phyloP scores from a whole-genome alignment of 2,797 vertebrate species.

The Megaceryle alcyon region DNA sequence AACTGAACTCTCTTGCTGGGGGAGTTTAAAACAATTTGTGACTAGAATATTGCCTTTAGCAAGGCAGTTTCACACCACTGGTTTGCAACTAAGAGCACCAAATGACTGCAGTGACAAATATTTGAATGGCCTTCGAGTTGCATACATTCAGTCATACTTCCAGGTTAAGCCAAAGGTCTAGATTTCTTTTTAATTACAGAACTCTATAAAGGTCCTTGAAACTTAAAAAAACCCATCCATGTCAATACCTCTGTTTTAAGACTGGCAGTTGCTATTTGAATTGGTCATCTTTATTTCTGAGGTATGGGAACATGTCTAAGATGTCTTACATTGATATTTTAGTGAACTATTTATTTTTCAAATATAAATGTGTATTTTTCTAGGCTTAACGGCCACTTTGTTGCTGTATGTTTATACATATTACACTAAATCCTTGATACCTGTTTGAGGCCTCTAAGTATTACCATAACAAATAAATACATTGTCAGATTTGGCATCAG shows the following conservation, averaged over 20 bases:
- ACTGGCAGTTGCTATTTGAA: background rate
- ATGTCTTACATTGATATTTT: background rate
- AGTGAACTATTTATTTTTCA: background rate
- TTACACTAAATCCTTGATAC: background rate
- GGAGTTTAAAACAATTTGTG: conserved; percentile 51
- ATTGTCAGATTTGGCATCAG: background rate
- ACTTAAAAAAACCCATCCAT: background rate
- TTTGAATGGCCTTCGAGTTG: background rate
- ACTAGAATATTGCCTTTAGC: background rate
- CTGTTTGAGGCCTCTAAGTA: background rate
- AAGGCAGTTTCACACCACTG: background rate
- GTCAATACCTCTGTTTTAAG: background rate
- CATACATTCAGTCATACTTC: background rate
- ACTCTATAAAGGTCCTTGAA: background rate
- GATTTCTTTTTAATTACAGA: background rate
- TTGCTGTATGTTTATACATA: background rate
- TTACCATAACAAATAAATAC: background rate
- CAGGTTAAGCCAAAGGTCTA: background rate
- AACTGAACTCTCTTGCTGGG: conserved; percentile 25
- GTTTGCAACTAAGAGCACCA: background rate
- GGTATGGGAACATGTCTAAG: background rate
- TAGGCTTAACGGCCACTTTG: background rate
- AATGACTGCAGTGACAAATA: background rate
- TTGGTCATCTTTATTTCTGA: background rate
- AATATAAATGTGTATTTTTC: background rate